Evolutionary conservation across 1,140 invertebrate species (phyloP).

Genomic region (Drosophila nannoptera): DNA sequence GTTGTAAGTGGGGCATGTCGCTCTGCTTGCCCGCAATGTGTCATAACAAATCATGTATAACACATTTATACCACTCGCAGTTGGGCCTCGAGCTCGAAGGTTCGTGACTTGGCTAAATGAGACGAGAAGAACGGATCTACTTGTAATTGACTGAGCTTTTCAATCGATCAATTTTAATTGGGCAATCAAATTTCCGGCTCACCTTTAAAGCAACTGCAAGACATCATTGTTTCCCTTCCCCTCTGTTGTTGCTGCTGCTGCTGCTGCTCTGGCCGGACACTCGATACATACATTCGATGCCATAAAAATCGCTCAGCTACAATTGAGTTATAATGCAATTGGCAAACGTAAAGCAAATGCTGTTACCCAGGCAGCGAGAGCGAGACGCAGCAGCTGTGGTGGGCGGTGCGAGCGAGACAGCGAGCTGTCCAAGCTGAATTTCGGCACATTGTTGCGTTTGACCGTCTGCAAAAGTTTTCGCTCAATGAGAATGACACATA

Average conservation of each 20-base stretch:
- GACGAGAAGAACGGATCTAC: too few relatives aligned
- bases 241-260: neutral
- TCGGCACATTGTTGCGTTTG: constrained; percentile 60
- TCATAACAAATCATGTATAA: neutral
- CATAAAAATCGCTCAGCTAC: constrained; percentile 68
- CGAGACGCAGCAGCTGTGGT: neutral
- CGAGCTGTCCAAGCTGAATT: neutral
- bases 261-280: constrained; percentile 32
- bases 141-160: too few relatives aligned
- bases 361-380: constrained; percentile 47
- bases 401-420: constrained; percentile 1
- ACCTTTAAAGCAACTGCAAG: too few relatives aligned
- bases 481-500: constrained; percentile 66
- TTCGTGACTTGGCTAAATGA: too few relatives aligned
- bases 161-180: too few relatives aligned
- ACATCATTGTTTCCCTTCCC: too few relatives aligned
- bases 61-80: too few relatives aligned
- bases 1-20: too few relatives aligned
- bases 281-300: constrained; percentile 38
- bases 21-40: too few relatives aligned
- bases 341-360: constrained; percentile 76
- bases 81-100: too few relatives aligned
- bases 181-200: too few relatives aligned
- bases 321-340: constrained; percentile 78
- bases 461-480: constrained; percentile 49